Evolutionary conservation across 2,888 invertebrate species (phyloP).

Genomic region (Ophraella communa): DNA sequence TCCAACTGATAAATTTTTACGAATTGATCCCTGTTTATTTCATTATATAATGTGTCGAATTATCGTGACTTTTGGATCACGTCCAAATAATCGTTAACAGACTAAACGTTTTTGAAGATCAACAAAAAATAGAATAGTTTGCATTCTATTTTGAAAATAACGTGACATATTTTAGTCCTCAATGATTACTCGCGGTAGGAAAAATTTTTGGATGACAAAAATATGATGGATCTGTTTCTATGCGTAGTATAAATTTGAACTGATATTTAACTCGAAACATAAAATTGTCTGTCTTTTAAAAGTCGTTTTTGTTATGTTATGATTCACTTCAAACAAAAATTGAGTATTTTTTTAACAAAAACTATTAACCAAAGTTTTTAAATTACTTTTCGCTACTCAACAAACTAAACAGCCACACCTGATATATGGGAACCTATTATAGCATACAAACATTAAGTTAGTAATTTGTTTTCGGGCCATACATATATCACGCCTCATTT

Average conservation of each 20-base stretch:
- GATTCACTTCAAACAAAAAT: neutral
- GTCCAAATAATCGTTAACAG: neutral
- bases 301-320: neutral
- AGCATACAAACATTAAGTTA: constrained; percentile 11
- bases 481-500: constrained; percentile 18
- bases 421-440: constrained; percentile 1
- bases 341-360: neutral
- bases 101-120: neutral
- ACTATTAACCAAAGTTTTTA: no score
- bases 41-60: neutral
- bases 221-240: no score
- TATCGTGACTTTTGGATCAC: neutral
- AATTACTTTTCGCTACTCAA: neutral
- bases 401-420: neutral
- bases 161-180: neutral
- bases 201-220: no score
- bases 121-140: neutral
- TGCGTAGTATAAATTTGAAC: no score
- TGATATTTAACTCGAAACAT: no score
- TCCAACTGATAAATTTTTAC: neutral
- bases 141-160: neutral
- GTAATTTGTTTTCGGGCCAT: constrained; percentile 36
- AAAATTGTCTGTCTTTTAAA: neutral
- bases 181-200: no score
- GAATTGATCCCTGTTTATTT: neutral